A percentile compares a stretch with the other conserved stretches of the same genome.
These are phyloP conservation scores for Eufriesea mexicana DNA, from an alignment of 1,140 invertebrate genomes.

Conservation along the genomic window DNA sequence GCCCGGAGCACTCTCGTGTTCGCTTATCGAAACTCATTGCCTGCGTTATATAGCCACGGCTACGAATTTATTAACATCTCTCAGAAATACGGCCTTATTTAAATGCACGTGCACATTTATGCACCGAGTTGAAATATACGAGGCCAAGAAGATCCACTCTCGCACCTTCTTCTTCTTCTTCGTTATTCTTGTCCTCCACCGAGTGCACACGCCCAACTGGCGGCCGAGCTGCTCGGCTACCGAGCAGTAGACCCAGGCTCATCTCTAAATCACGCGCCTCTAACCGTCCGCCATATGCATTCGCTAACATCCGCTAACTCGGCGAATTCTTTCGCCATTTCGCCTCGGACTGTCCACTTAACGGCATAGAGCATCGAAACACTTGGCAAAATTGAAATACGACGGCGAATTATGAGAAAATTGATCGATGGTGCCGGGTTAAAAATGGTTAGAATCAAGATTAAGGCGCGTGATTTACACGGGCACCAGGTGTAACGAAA, in stretches of 20 bases:
- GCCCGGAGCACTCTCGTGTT: not conserved
- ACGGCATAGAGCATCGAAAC: not conserved
- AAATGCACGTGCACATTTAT: constrained; percentile 39
- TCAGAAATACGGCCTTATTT: constrained; percentile 62
- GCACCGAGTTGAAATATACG: constrained; percentile 11
- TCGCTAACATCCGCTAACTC: too few species aligned
- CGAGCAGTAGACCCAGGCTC: not conserved
- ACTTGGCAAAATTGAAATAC: not conserved
- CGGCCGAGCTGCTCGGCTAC: not conserved
- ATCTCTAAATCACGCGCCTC: not conserved
- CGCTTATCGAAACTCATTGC: not conserved
- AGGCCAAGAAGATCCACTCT: constrained; percentile 1
- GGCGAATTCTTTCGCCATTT: too few species aligned
- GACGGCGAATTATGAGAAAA: not conserved
- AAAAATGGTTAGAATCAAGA: too few species aligned
- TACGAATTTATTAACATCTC: constrained; percentile 66
- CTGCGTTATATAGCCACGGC: not conserved
- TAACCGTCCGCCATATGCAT: too few species aligned
- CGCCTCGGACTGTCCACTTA: too few species aligned
- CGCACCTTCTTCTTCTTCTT: constrained; percentile 19
- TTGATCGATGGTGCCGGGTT: not conserved
- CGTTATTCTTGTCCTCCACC: not conserved
- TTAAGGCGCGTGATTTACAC: not conserved
- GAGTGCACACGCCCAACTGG: not conserved
- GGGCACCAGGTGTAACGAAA: not conserved